Evolutionary conservation across 1,140 invertebrate species (phyloP).

Genomic region (Calycopis cecrops): DNA sequence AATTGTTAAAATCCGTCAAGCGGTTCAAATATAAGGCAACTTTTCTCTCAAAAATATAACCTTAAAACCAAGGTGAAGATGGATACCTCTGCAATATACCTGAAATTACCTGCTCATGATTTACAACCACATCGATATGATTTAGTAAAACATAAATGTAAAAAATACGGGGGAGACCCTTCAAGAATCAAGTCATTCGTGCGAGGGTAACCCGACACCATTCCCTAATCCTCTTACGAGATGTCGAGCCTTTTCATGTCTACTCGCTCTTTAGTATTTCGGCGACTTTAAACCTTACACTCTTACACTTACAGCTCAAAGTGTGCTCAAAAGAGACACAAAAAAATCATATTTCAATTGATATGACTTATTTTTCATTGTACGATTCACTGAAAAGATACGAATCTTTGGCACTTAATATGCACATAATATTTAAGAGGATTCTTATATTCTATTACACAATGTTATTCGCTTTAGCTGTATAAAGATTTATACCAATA

Average conservation of each 20-base stretch:
- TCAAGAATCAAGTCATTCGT: conserved; percentile 33
- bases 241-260: conserved; percentile 33
- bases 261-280: conserved; percentile 20
- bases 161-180: conserved; percentile 23
- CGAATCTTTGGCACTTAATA: conserved; percentile 10
- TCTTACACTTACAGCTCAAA: conserved; percentile 21
- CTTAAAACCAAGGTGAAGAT: too few species aligned
- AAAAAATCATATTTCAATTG: conserved; percentile 27
- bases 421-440: conserved; percentile 8
- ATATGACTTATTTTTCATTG: conserved; percentile 20
- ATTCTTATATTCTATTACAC: neutral
- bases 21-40: too few species aligned
- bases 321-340: conserved; percentile 10
- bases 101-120: neutral
- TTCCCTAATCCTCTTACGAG: conserved; percentile 39
- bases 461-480: too few species aligned
- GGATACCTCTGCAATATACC: too few species aligned
- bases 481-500: too few species aligned
- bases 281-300: conserved; percentile 24
- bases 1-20: too few species aligned
- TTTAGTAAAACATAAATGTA: conserved; percentile 4
- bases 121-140: conserved; percentile 4
- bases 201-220: conserved; percentile 31
- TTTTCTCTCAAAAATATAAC: too few species aligned
- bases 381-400: conserved; percentile 16